Evolutionary conservation across 1,140 invertebrate species (phyloP).

Genomic region (Drosophila pectinifera): DNA sequence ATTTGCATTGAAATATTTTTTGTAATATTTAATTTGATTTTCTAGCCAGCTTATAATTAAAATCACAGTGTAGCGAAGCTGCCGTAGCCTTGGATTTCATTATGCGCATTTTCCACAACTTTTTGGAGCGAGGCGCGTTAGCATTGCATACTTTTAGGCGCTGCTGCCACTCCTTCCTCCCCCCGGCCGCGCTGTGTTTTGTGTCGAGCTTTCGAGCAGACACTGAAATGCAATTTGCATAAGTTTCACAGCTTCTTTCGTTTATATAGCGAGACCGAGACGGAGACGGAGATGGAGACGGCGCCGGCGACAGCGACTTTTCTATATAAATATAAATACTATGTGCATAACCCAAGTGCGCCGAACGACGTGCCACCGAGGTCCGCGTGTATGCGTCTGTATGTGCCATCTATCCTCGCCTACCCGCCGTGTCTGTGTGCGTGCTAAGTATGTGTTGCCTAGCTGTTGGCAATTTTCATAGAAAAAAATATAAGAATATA

Average conservation of each 20-base stretch:
- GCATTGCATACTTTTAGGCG: constrained; percentile 80
- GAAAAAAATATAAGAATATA: constrained; percentile 14
- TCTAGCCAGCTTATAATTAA: too few relatives aligned
- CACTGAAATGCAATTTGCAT: constrained; percentile 84
- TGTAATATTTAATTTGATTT: too few relatives aligned
- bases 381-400: constrained; percentile 16
- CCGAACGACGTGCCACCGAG: constrained; percentile 47
- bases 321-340: constrained; percentile 81
- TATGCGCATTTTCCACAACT: constrained; percentile 80
- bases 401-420: constrained; percentile 23
- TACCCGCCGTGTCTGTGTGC: too few relatives aligned
- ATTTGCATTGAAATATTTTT: too few relatives aligned
- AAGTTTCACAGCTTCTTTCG: constrained; percentile 83
- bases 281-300: constrained; percentile 9
- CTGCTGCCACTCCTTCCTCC: constrained; percentile 15
- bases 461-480: constrained; percentile 75
- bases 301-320: constrained; percentile 44
- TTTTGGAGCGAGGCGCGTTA: constrained; percentile 70
- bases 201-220: constrained; percentile 75
- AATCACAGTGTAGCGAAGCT: constrained; percentile 9
- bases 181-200: constrained; percentile 50
- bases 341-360: constrained; percentile 76
- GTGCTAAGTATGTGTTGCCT: constrained; percentile 79
- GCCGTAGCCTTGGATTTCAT: constrained; percentile 77
- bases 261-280: constrained; percentile 57